A percentile compares a stretch with the other conserved stretches of the same genome.
Conservation (phyloP, 1,140 invertebrate genomes). For the Subanguina moxae region DNA sequence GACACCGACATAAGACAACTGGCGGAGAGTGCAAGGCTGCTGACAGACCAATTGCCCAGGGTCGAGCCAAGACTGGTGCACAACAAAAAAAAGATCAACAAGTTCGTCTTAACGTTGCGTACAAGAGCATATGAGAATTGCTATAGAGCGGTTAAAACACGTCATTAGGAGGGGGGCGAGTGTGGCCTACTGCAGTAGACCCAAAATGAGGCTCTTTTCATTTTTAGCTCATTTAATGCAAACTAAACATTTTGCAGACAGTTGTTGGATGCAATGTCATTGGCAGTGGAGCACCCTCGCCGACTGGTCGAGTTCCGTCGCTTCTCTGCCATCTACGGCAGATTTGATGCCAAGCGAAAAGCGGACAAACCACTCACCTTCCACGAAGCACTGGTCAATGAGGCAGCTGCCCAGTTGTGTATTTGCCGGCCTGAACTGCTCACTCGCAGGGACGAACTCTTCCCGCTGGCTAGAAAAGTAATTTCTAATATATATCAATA, state of each 20-base stretch:
- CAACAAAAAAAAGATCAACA: constrained; percentile 32
- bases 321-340: constrained; percentile 89
- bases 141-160: too few species aligned
- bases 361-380: constrained; percentile 89
- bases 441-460: constrained; percentile 85
- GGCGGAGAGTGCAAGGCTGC: constrained; percentile 21
- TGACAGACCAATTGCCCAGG: constrained; percentile 30
- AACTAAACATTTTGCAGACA: constrained; percentile 39
- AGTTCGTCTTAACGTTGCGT: neutral
- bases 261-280: constrained; percentile 74
- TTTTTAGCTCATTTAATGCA: too few species aligned
- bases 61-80: constrained; percentile 35
- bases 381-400: constrained; percentile 94
- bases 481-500: too few species aligned
- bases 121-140: too few species aligned
- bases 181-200: too few species aligned
- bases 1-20: constrained; percentile 28
- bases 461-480: constrained; percentile 86
- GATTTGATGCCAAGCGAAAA: constrained; percentile 88
- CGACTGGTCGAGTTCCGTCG: constrained; percentile 78
- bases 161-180: too few species aligned
- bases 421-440: constrained; percentile 79
- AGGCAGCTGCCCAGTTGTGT: constrained; percentile 91
- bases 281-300: constrained; percentile 69
- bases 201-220: too few species aligned